Evolutionary conservation across 1,140 invertebrate genomes (phyloP), one percentile per base, ranked within the genome.

Genomic region (Rhagoletis zephyria): DNA sequence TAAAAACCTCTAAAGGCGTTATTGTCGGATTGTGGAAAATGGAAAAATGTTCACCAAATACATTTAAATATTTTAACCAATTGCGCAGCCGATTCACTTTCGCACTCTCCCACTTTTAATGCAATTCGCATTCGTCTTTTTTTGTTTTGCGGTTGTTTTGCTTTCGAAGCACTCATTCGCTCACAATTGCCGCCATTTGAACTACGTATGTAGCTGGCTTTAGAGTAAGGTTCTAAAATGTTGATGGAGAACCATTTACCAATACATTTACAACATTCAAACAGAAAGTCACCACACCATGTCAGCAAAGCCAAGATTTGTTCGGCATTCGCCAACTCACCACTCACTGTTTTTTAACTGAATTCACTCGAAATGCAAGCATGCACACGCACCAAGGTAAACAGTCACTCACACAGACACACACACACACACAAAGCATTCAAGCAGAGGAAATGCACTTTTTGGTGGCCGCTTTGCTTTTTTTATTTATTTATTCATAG

Each of bases 401-500:
- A 48, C 12, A 45, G 12, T 63, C 10, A 45, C 67, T 16, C 67
- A 45, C 74, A 77, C 61, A 16, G 45, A 42, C 74, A 81, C 74
- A 56, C 4, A 19, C 42, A 74, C 14, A 19, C n/a, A 45, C 2
- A 45, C 40, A 51, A 2, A 19, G 16, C 5, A 19, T 4, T 1
- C 16, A 40, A 59, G 74, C 74, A 81, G 74, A 51, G 74, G 74
- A 81, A 81, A 81, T 81, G 74, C 74, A 81, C 48, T 81, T 81
- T 56, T 81, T 56, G 74, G 16, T 7, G 5, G 42, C 14, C 61
- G n/a, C 3, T n/a, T 63, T 63, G 9, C 4, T 63, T 63, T 63
- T 63, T 6, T 63, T 3, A 63, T 63, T 30, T 30, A 64, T 60
- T 6, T 63, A 45, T 74, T 45, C 16, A 16, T n/a, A 14, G 67